Conservation (phyloP, 2,113 vertebrate species). For the Tylochromis polylepis region DNA sequence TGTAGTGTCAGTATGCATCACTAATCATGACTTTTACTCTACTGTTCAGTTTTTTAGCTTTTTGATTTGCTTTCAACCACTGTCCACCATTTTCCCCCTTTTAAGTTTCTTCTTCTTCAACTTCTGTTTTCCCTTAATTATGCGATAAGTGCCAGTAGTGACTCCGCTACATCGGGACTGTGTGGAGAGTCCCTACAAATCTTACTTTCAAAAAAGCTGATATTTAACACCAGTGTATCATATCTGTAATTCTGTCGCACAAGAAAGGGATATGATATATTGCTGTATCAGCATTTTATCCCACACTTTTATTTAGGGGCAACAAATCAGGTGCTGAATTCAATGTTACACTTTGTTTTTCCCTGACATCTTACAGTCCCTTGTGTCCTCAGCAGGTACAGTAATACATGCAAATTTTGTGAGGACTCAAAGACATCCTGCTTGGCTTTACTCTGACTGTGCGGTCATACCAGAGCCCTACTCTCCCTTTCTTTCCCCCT, state of each 20-base stretch:
- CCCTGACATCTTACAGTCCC: not conserved
- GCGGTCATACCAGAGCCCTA: not conserved
- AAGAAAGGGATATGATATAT: not conserved
- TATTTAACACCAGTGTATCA: not conserved
- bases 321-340: not conserved
- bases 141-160: not conserved
- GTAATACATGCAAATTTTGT: not conserved
- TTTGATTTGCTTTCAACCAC: not conserved
- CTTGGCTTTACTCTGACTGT: constrained; percentile 12
- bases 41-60: not conserved
- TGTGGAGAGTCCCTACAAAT: not conserved
- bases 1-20: not conserved
- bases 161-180: not conserved
- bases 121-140: not conserved
- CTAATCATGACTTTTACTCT: not conserved
- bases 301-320: not conserved
- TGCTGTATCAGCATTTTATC: not conserved
- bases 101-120: not conserved
- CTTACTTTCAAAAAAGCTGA: not conserved
- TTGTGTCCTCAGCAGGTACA: not conserved
- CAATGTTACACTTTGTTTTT: not conserved
- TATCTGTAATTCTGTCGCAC: not conserved
- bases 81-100: not conserved
- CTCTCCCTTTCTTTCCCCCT: not conserved
- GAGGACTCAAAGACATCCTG: not conserved